Base-by-base conservation (phyloP, 2,113 vertebrate genomes). In the Scomber colias region DNA sequence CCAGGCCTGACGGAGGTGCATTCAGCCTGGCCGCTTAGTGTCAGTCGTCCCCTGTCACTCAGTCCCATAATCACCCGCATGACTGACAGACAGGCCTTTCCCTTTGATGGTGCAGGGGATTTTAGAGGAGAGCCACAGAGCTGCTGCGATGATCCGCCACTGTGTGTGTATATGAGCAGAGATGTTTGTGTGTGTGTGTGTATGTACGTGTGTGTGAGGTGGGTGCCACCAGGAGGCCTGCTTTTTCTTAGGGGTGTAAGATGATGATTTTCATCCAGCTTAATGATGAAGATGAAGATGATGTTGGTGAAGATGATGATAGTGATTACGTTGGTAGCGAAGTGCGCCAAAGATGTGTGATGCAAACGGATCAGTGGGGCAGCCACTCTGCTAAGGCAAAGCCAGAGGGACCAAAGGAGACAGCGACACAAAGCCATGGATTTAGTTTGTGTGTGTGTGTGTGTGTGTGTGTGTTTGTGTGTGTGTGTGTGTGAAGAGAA, bases 231-330 rank as follows among this genome's bases (percentile, higher is more conserved):
- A 71, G 87, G 85, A 89, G 89, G 88, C 69, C 75, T 90, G 81
- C 46, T 66, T 62, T 71, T 82, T 68, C 62, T 76, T 40, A n/a
- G 59, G 68, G 63, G 68, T 30, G 73, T 75, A 67, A 61, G 81
- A 90, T 72, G 81, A 92, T 86, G 87, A 49, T 90, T 90, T 81
- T 92, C 91, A 95, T 94, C 94, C 94, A 94, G 94, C 92, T 95
- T 95, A 95, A 89, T 89, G 83, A 88, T 82, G 77, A 88, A 90
- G 85, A 85, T 85, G 88, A 85, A 57, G 81, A 77, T 46, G 80
- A 79, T 75, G 87, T 64, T 65, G 76, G n/a, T 54, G 61, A 55
- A 68, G 72, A 17, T 57, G 71, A 50, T 51, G 76, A 72, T 40
- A 79, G 50, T 57, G 92, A 92, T 91, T 82, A 82, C 85, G 65